Base-by-base conservation (phyloP, 2,888 invertebrate species). In the Bhutanitis thaidina region DNA sequence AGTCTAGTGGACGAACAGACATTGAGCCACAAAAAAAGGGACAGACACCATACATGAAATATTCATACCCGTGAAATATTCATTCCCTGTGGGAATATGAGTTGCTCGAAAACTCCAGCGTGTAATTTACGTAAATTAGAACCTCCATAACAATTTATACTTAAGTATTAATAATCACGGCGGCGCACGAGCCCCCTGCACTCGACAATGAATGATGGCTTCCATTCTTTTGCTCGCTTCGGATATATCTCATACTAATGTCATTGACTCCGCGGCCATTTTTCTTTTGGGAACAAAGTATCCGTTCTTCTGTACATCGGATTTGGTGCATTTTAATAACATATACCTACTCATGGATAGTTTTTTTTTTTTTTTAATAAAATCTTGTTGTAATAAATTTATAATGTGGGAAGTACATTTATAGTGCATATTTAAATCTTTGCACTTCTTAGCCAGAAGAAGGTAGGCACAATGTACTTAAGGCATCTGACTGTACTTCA, bases 151-250 rank as follows among this genome's bases (percentile, higher is more conserved):
- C 35, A 35, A 44, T 44, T 44, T 44, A 36, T 27, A 9, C 37
- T 14, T 25, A 15, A 27, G 45, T 36, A 45, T 37, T 45, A 37
- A 45, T 45, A 45, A 45, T 29, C 32, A 15, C 12, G 34, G 16
- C 43, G 8, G 16, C 43, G 12, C 25, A 7, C 30, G 9, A n/a
- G 15, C 35, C 60, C 61, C 62, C 55, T 50, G 53, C 58, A 43
- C 20, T 7, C 64, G 71, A 75, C 76, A 72, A 70, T 74, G 77
- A 79, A 47, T 61, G 69, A 79, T 77, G 68, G 61, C 65, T 59
- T 62, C 71, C 72, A 77, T 73, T 72, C 74, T 72, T 72, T 67
- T 47, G 35, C 20, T 36, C 45, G 37, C 45, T 37, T 14, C 45
- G 36, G 37, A 37, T 39, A 25, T 25, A 37, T 27, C 34, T 27